Percentiles rank a stretch among this genome's conserved stretches.
These are phyloP conservation scores for Lamprologus tigripictilis DNA, from an alignment of 2,113 vertebrate species.

Conservation along the genomic window DNA sequence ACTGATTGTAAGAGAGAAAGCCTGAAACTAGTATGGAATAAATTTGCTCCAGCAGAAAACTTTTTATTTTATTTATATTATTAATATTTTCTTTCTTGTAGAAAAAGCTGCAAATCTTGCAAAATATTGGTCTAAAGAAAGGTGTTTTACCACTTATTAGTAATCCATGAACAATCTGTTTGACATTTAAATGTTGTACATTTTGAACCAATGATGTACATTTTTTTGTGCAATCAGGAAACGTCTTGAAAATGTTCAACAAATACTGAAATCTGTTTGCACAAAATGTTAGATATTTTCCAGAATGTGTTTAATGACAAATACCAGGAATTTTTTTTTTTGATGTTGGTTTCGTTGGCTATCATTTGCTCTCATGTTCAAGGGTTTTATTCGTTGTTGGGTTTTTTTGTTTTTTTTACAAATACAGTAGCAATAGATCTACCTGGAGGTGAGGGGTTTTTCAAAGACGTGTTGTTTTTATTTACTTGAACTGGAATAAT, in stretches of 20 bases:
- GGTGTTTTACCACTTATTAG: neutral
- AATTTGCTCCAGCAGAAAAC: neutral
- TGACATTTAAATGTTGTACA: neutral
- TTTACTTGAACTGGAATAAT: neutral
- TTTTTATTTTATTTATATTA: neutral
- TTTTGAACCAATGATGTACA: neutral
- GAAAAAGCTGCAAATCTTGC: neutral
- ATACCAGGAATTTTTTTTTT: neutral
- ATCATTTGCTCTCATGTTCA: neutral
- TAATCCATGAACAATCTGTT: neutral
- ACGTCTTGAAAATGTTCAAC: neutral
- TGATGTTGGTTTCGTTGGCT: conserved; percentile 5
- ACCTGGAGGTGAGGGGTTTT: neutral
- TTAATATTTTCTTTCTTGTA: neutral
- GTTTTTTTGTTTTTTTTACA: neutral
- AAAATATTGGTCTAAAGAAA: neutral
- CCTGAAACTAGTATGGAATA: neutral
- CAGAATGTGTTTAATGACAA: conserved; percentile 32
- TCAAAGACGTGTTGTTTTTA: neutral
- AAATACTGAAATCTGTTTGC: neutral
- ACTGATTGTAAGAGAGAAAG: conserved; percentile 14
- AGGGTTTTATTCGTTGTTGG: neutral
- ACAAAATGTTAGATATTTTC: conserved; percentile 4
- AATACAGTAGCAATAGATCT: conserved; percentile 54
- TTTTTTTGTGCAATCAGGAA: neutral